These are phyloP conservation scores for Carettochelys insculpta DNA, from an alignment of 2,113 vertebrate genomes.

Conservation along the genomic window DNA sequence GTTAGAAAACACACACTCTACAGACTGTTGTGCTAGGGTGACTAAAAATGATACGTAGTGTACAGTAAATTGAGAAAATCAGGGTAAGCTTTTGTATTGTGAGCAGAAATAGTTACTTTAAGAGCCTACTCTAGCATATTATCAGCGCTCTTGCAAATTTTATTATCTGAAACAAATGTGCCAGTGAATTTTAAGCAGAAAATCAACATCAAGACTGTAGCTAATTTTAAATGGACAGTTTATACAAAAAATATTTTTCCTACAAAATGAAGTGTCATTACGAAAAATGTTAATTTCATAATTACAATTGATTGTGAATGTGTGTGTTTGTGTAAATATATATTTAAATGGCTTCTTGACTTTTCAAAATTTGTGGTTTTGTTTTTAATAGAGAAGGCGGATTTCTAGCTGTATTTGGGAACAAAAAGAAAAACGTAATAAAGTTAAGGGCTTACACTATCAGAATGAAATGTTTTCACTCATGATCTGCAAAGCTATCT, in stretches of 20 bases:
- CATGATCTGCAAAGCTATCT: slow-evolving; percentile 62
- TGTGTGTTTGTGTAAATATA: rapidly evolving
- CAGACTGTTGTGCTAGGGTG: slow-evolving; percentile 42
- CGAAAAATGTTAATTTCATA: slow-evolving; percentile 58
- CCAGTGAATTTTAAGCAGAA: slow-evolving; percentile 70
- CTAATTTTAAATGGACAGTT: slow-evolving; percentile 51
- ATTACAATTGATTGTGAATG: neutral
- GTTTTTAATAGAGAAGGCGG: slow-evolving; percentile 8
- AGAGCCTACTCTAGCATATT: slow-evolving; percentile 44
- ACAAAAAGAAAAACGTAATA: slow-evolving; percentile 44
- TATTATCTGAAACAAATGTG: slow-evolving; percentile 70
- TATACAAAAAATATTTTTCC: slow-evolving; percentile 31
- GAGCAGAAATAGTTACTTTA: slow-evolving; percentile 45
- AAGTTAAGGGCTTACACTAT: slow-evolving; percentile 72
- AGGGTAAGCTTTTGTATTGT: slow-evolving; percentile 56
- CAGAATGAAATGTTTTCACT: slow-evolving; percentile 50
- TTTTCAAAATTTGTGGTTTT: slow-evolving; percentile 44
- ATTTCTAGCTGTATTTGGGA: slow-evolving; percentile 56
- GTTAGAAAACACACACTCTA: neutral
- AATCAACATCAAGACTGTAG: slow-evolving; percentile 62
- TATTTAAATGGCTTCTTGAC: neutral
- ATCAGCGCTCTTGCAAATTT: slow-evolving; percentile 62
- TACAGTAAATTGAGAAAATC: slow-evolving; percentile 29
- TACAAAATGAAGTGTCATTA: slow-evolving; percentile 41
- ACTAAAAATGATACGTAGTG: slow-evolving; percentile 37